Base-by-base conservation (phyloP, 2,113 vertebrate species). In the Sisor rabdophorus region DNA sequence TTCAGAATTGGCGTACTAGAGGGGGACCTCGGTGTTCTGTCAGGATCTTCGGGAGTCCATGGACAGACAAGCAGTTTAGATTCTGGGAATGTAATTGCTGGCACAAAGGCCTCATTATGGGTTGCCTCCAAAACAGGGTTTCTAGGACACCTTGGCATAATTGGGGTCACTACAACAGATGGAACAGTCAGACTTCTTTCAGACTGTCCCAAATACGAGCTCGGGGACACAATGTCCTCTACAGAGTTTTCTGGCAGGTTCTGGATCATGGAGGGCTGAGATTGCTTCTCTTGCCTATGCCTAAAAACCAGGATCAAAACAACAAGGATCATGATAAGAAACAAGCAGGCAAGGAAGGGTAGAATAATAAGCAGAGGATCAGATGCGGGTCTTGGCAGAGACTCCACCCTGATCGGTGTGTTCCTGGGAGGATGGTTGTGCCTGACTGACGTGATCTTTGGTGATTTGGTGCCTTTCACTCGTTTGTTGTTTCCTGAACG, bases 131-230 rank as follows among this genome's bases (percentile, higher is more conserved):
- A 36, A n/a, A 84, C 55, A 30, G 83, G 19, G 76, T 81, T 67
- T 48, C 59, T 52, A 0, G 84, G 82, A 24, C 75, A 73, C 7
- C 75, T 90, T 52, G 89, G 86, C 20, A 85, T 75, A 2, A 97
- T 90, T 19, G 90, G 91, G 11, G 91, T 96, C 79, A 95, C 93
- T 12, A 89, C 93, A 80, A 96, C 94, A 0, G 85, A 87, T n/a
- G 94, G 94, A 73, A 93, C 73, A 0, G 92, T 83, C 65, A 85
- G 5, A 32, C 91, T 94, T 50, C 81, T 85, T 83, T 96, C 93
- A 0, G 87, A 74, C 44, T 71, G 74, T 36, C 84, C 86, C 30
- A 4, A 16, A 76, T 85, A 86, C 0, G 84, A 84, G 20, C 85
- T 86, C 22, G 80, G 72, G 9, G 58, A 22, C 53, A 52, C 50